Evolutionary conservation across 2,888 invertebrate genomes (phyloP).

Genomic region (Polydrusus pterygomalis): DNA sequence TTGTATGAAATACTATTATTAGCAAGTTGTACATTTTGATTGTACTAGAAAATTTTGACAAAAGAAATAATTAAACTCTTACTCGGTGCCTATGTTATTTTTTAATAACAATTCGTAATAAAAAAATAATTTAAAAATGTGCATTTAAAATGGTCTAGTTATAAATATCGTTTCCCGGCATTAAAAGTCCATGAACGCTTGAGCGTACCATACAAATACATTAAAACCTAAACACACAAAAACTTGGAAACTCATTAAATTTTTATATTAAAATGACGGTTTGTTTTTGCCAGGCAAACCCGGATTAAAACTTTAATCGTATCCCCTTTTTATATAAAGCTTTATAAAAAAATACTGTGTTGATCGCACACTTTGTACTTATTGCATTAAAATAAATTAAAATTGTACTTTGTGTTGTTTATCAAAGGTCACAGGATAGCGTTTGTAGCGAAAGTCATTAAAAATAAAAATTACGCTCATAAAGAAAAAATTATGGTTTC

Average conservation of each 20-base stretch:
- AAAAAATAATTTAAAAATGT: not conserved
- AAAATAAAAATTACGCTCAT: too few species aligned
- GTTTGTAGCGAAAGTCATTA: too few species aligned
- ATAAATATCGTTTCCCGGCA: not conserved
- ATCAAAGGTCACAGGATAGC: too few species aligned
- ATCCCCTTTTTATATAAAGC: slow-evolving; percentile 6
- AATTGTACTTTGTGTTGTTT: too few species aligned
- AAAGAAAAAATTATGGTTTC: too few species aligned
- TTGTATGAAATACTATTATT: too few species aligned
- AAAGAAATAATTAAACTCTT: too few species aligned
- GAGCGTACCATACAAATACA: slow-evolving; percentile 9
- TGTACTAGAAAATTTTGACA: too few species aligned
- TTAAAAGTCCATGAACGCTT: slow-evolving; percentile 8
- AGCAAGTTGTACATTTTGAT: too few species aligned
- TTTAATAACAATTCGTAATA: not conserved
- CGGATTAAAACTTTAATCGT: slow-evolving; percentile 18
- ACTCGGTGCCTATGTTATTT: not conserved
- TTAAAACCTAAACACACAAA: slow-evolving; percentile 26
- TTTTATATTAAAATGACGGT: slow-evolving; percentile 33
- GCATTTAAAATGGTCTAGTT: not conserved
- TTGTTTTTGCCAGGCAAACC: slow-evolving; percentile 1
- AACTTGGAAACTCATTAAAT: slow-evolving; percentile 40
- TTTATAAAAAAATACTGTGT: not conserved
- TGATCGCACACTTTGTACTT: not conserved
- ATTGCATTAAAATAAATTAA: slow-evolving; percentile 11